phyloP scores from a whole-genome alignment of 2,113 vertebrate genomes.

The Dicentrarchus labrax region DNA sequence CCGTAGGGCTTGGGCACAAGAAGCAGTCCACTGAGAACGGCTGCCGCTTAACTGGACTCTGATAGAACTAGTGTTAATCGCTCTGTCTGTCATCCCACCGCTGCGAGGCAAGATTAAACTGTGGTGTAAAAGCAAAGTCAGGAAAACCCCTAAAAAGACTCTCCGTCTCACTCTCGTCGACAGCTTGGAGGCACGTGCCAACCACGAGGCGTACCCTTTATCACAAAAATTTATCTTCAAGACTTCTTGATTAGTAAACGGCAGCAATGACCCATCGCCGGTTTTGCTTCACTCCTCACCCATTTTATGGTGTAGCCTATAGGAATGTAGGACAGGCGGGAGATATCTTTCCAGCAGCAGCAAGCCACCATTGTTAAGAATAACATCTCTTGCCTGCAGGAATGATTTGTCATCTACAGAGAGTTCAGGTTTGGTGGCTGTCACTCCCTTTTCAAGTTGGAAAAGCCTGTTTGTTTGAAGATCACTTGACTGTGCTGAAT shows the following conservation, averaged over 20 bases:
- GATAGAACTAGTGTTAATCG: conserved; percentile 71
- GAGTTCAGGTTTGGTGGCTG: conserved; percentile 76
- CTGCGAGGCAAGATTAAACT: conserved; percentile 78
- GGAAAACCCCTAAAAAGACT: conserved; percentile 67
- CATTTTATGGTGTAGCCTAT: conserved; percentile 54
- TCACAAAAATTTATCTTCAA: conserved; percentile 64
- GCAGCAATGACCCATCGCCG: conserved; percentile 60
- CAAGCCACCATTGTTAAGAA: conserved; percentile 70
- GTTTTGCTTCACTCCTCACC: conserved; percentile 48
- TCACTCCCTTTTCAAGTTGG: conserved; percentile 76
- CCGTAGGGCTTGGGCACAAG: conserved; percentile 27
- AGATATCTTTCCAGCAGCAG: conserved; percentile 69
- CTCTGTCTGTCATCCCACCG: conserved; percentile 61
- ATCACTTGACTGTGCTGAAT: conserved; percentile 82
- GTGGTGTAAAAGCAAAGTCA: conserved; percentile 70
- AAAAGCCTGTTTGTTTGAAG: conserved; percentile 81
- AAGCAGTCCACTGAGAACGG: conserved; percentile 39
- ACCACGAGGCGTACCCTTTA: conserved; percentile 52
- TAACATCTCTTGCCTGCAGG: conserved; percentile 71
- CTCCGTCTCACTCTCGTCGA: conserved; percentile 50
- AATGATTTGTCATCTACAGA: conserved; percentile 77
- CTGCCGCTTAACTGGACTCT: conserved; percentile 58
- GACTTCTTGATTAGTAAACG: conserved; percentile 63
- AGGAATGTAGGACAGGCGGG: conserved; percentile 66
- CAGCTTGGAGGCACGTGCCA: conserved; percentile 59